These are phyloP conservation scores for Actinemys pallida DNA, from an alignment of 2,113 vertebrate species.

Conservation along the genomic window DNA sequence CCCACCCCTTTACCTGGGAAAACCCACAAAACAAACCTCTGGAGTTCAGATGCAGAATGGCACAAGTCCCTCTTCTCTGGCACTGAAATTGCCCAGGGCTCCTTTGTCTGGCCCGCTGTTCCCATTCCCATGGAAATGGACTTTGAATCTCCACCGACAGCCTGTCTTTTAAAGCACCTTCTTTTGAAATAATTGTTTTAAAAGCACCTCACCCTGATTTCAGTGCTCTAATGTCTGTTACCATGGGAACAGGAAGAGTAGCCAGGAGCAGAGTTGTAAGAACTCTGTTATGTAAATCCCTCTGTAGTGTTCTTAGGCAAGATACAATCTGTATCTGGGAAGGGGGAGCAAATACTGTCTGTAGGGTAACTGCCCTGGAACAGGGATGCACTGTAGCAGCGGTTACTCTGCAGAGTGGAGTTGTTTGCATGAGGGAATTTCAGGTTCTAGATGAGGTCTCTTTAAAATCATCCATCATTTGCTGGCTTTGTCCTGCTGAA, in stretches of 20 bases:
- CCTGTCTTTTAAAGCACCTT: neutral
- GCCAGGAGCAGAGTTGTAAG: neutral
- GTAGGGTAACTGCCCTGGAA: neutral
- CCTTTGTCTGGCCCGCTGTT: neutral
- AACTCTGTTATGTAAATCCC: neutral
- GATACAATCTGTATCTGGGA: neutral
- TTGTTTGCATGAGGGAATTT: too few species aligned
- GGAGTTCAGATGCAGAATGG: neutral
- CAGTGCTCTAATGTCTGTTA: neutral
- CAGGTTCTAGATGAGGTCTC: neutral
- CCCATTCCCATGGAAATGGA: neutral
- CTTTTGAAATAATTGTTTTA: neutral
- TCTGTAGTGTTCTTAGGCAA: neutral
- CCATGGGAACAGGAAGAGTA: neutral
- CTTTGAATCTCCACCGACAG: neutral
- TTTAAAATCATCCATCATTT: neutral
- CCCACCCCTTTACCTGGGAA: neutral
- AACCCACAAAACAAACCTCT: neutral
- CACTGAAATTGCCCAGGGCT: neutral
- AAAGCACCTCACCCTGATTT: neutral
- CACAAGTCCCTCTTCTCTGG: neutral
- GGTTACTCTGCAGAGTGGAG: neutral
- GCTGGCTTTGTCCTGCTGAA: neutral
- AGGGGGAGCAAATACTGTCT: too few species aligned
- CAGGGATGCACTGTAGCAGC: neutral